Evolutionary conservation across 2,888 invertebrate species (phyloP).

Genomic region (Drosophila anomalata): DNA sequence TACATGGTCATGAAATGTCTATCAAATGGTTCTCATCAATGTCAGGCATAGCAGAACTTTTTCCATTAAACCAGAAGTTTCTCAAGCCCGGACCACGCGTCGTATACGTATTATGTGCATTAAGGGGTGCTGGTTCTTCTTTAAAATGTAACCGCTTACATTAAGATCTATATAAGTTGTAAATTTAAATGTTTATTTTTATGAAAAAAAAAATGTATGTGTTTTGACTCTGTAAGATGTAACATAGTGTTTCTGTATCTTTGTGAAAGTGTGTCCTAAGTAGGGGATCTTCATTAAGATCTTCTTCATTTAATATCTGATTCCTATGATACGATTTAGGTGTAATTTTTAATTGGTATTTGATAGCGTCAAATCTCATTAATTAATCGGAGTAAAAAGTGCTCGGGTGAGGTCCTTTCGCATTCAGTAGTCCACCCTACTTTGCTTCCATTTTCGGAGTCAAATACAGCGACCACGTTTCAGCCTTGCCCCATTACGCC

Average conservation of each 20-base stretch:
- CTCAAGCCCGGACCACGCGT: neutral
- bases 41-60: slow-evolving; percentile 46
- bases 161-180: too few relatives aligned
- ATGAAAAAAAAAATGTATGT: too few relatives aligned
- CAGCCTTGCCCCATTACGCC: slow-evolving; percentile 37
- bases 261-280: too few relatives aligned
- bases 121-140: too few relatives aligned
- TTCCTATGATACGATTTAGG: neutral
- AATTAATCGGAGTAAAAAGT: neutral
- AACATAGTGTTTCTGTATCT: too few relatives aligned
- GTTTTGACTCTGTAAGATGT: too few relatives aligned
- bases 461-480: neutral
- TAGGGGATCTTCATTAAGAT: too few relatives aligned
- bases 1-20: slow-evolving; percentile 61
- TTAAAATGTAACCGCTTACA: too few relatives aligned
- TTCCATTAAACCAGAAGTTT: slow-evolving; percentile 40
- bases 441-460: slow-evolving; percentile 9
- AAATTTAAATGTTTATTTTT: too few relatives aligned
- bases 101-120: too few relatives aligned
- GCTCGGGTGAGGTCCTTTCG: neutral
- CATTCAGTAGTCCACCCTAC: neutral
- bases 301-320: too few relatives aligned
- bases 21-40: slow-evolving; percentile 51
- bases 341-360: slow-evolving; percentile 29
- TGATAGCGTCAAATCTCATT: slow-evolving; percentile 20